These are phyloP conservation scores for Atta texana DNA, from an alignment of 1,140 invertebrate species.

Conservation along the genomic window DNA sequence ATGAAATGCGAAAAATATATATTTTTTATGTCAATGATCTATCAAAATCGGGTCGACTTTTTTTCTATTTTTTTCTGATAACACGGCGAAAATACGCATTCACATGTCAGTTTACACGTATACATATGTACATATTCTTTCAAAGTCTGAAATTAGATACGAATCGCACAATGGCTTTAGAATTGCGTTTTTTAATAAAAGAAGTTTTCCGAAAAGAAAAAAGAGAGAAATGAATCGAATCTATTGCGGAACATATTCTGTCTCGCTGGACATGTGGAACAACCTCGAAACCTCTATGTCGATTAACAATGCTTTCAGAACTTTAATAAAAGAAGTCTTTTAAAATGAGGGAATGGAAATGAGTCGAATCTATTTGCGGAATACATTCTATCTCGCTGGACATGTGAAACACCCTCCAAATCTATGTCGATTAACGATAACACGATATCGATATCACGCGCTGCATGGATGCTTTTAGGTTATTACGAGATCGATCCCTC, in stretches of 20 bases:
- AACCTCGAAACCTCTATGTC: neutral
- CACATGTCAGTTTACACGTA: neutral
- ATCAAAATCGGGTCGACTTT: slow-evolving; percentile 13
- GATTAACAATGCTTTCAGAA: neutral
- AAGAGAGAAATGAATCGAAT: neutral
- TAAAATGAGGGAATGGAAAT: neutral
- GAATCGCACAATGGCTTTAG: neutral
- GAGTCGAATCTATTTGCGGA: neutral
- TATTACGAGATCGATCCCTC: slow-evolving; percentile 7
- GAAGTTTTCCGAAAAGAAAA: neutral
- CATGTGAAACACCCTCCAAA: neutral
- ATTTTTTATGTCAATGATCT: neutral
- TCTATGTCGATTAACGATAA: slow-evolving; percentile 31
- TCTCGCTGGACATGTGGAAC: neutral
- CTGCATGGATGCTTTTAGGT: neutral
- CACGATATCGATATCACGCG: neutral
- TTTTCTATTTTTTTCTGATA: slow-evolving; percentile 2
- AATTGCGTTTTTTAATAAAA: neutral
- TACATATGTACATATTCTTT: neutral
- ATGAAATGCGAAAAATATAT: slow-evolving; percentile 7
- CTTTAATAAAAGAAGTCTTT: neutral
- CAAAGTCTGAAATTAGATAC: neutral
- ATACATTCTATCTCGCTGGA: neutral
- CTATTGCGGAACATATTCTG: neutral
- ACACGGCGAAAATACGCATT: slow-evolving; percentile 5